Conservation (phyloP, 1,140 invertebrate species). For the Danaus plexippus region DNA sequence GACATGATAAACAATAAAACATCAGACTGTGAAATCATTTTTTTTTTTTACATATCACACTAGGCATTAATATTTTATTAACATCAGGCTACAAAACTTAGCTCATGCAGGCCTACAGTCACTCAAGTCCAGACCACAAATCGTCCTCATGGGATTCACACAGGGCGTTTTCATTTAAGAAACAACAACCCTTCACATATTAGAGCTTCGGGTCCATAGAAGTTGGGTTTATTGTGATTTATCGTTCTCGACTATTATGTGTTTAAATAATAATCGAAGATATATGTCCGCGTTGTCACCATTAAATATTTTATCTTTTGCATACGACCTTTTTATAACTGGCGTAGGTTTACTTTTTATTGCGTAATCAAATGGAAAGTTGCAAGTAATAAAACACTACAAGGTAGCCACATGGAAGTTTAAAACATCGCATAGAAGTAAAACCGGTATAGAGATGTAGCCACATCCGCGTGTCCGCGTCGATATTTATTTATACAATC, state of each 20-base stretch:
- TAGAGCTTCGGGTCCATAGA: conserved; percentile 6
- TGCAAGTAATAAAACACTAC: not conserved
- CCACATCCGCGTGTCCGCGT: conserved; percentile 41
- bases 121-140: conserved; percentile 42
- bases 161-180: conserved; percentile 19
- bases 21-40: conserved; percentile 16
- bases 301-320: too few relatives aligned
- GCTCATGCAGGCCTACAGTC: conserved; percentile 31
- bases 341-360: too few relatives aligned
- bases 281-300: too few relatives aligned
- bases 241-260: too few relatives aligned
- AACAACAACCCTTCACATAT: conserved; percentile 21
- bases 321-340: too few relatives aligned
- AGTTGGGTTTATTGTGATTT: too few relatives aligned
- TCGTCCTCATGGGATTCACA: conserved; percentile 30
- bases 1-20: conserved; percentile 44
- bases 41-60: not conserved
- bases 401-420: conserved; percentile 6
- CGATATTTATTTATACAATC: conserved; percentile 65
- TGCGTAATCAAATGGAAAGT: too few relatives aligned
- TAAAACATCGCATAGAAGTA: conserved; percentile 14
- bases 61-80: conserved; percentile 5
- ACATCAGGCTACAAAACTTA: conserved; percentile 29
- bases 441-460: conserved; percentile 6
- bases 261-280: too few relatives aligned